Base-by-base conservation (phyloP, 2,797 vertebrate species). In the Centroberyx gerrardi region DNA sequence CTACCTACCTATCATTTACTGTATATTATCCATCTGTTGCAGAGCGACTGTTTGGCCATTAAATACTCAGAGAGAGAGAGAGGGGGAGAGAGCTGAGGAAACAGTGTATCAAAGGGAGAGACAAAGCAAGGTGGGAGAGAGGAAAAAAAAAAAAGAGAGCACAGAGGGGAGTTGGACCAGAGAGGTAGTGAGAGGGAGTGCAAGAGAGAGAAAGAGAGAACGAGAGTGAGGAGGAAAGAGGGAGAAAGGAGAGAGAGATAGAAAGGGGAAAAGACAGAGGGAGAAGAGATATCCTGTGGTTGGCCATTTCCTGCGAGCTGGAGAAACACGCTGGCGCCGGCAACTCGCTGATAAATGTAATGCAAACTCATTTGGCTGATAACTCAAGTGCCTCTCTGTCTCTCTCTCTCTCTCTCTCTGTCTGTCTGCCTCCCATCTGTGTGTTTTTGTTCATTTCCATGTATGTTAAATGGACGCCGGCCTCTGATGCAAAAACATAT, bases 51-150 rank as follows among this genome's bases (percentile, higher is more conserved):
- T 56, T 60, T 38, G 49, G 5, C 22, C 22, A 72, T 78, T 48
- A 80, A 77, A 65, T 62, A 68, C 71, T 74, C 49, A 84, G 28
- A n/a, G 22, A 12, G 40, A 40, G 38, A 42, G 7, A 33, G 29
- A 22, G 22, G 22, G 22, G 1, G 22, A 22, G 22, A 22, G 22
- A 22, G 22, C 22, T 22, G 22, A 22, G 22, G 22, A 22, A 22
- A 22, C n/a, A n/a, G n/a, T 22, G 22, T 22, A 22, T 22, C 15
- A 46, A 46, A 61, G 4, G 12, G 15, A n/a, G 6, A 31, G 4
- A n/a, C 3, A 33, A 33, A 33, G 31, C 6, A 33, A 7, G 31
- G n/a, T 7, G n/a, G 1, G 3, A 5, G 29, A 28, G 4, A 5
- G 18, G 22, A 40, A 15, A 5, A 40, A 4, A 28, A n/a, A 55